A percentile compares a stretch with the other conserved stretches of the same genome.
These are phyloP conservation scores for Timema podura DNA, from an alignment of 2,888 invertebrate genomes.

Conservation along the genomic window DNA sequence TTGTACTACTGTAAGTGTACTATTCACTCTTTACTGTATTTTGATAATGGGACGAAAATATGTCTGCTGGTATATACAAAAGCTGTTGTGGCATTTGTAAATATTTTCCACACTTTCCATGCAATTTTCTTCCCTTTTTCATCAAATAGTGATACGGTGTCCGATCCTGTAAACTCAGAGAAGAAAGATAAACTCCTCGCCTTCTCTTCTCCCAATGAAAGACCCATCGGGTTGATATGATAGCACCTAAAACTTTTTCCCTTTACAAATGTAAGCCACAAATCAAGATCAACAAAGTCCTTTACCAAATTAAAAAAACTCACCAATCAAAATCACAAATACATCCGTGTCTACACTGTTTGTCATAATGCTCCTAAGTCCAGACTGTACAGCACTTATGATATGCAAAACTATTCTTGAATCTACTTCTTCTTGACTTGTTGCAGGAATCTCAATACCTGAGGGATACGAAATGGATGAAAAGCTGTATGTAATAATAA, in stretches of 20 bases:
- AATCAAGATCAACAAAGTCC: not conserved
- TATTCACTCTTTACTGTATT: not conserved
- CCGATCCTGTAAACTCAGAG: not conserved
- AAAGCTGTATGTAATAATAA: not conserved
- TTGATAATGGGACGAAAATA: not conserved
- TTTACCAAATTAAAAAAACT: not conserved
- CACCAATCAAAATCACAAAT: not conserved
- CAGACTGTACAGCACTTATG: not conserved
- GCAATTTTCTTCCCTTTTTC: not conserved
- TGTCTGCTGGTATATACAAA: not conserved
- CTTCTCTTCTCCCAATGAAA: not conserved
- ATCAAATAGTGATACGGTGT: not conserved
- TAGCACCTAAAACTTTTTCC: not conserved
- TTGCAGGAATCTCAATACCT: not conserved
- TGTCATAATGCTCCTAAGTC: not conserved
- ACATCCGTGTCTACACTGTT: not conserved
- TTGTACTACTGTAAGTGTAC: not conserved
- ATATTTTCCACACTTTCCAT: not conserved
- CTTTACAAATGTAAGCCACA: slow-evolving; percentile 3
- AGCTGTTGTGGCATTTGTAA: not conserved
- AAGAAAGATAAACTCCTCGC: not conserved
- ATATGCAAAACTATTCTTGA: not conserved
- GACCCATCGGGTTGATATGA: not conserved
- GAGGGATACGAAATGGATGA: not conserved
- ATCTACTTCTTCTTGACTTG: slow-evolving; percentile 3